These are phyloP conservation scores for Lamprologus speciosus DNA, from an alignment of 2,113 vertebrate species.

Conservation along the genomic window DNA sequence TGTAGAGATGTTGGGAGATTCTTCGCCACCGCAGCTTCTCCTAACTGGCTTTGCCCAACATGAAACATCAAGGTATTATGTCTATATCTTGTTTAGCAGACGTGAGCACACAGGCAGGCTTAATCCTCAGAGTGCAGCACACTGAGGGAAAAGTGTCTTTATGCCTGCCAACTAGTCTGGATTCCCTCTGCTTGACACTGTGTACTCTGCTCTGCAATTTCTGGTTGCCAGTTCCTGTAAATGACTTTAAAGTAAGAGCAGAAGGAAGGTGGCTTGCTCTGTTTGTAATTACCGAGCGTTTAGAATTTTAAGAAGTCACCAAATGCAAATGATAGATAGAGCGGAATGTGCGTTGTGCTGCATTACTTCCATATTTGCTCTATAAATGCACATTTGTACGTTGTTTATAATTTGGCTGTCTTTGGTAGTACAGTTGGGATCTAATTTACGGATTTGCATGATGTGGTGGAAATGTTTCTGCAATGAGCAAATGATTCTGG, in stretches of 20 bases:
- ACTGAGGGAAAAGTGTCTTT: conserved; percentile 31
- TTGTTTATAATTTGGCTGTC: background rate
- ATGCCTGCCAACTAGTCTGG: conserved; percentile 50
- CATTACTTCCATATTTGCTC: background rate
- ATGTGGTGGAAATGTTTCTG: background rate
- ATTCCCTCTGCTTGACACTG: conserved; percentile 34
- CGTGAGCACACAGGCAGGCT: conserved; percentile 18
- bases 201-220: background rate
- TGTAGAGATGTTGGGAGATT: background rate
- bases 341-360: background rate
- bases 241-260: background rate
- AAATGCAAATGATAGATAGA: background rate
- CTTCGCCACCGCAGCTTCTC: background rate
- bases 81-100: conserved; percentile 51
- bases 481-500: background rate
- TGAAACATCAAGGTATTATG: conserved; percentile 37
- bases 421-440: background rate
- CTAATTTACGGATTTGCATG: background rate
- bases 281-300: conserved; percentile 19
- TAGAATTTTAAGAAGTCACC: conserved; percentile 12
- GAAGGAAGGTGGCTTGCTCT: background rate
- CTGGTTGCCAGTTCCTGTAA: conserved; percentile 29
- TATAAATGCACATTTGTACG: background rate
- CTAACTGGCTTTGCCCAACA: background rate
- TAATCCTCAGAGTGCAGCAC: conserved; percentile 42